These are phyloP conservation scores for Lasioglossum morio DNA, from an alignment of 2,888 invertebrate genomes.

Conservation along the genomic window DNA sequence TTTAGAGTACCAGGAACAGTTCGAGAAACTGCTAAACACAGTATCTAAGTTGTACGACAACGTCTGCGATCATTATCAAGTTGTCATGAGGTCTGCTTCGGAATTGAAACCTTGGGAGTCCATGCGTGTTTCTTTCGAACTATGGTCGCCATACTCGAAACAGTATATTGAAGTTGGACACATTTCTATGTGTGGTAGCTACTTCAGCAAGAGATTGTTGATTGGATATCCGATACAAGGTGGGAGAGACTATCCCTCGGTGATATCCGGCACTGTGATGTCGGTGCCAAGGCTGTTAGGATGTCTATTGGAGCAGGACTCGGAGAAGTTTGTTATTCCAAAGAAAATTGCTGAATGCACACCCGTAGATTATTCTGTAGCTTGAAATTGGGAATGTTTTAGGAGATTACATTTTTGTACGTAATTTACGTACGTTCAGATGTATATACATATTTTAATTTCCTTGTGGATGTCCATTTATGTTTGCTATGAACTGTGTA, in stretches of 20 bases:
- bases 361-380: neutral
- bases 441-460: conserved; percentile 2
- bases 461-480: neutral
- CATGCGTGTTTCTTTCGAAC: conserved; percentile 89
- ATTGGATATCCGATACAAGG: conserved; percentile 88
- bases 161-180: conserved; percentile 91
- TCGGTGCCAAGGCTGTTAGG: conserved; percentile 91
- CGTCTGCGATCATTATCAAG: conserved; percentile 89
- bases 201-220: conserved; percentile 91
- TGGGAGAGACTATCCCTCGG: conserved; percentile 87
- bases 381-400: neutral
- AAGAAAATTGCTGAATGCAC: conserved; percentile 64
- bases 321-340: conserved; percentile 80
- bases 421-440: neutral
- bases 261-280: conserved; percentile 90
- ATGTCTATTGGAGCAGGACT: conserved; percentile 89
- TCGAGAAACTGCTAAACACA: conserved; percentile 86
- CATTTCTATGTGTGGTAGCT: conserved; percentile 90
- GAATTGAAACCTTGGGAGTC: conserved; percentile 88
- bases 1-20: conserved; percentile 85
- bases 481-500: conserved; percentile 12
- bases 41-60: conserved; percentile 87
- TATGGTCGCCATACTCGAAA: conserved; percentile 89
- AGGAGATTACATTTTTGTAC: neutral
- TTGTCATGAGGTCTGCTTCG: conserved; percentile 88